phyloP scores from a whole-genome alignment of 2,888 invertebrate genomes.

The Argyresthia goedartella region DNA sequence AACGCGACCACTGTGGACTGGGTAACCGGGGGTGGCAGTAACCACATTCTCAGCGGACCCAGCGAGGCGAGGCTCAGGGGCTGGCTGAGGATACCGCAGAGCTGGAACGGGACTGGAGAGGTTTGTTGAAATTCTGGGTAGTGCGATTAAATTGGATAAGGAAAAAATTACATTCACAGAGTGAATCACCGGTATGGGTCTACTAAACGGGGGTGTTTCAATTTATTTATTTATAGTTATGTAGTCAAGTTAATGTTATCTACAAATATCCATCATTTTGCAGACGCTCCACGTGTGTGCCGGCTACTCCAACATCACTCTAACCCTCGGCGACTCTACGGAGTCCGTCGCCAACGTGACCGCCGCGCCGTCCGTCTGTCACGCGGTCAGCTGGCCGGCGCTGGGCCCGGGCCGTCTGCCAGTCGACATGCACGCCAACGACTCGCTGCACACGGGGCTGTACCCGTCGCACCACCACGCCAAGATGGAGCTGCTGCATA shows the following conservation, averaged over 20 bases:
- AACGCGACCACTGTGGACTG: conserved; percentile 89
- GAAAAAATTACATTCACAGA: no score
- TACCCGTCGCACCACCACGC: conserved; percentile 78
- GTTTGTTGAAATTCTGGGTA: no score
- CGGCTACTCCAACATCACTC: conserved; percentile 80
- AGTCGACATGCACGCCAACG: conserved; percentile 77
- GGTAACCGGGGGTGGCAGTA: conserved; percentile 77
- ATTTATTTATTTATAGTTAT: no score
- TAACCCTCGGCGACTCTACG: conserved; percentile 64
- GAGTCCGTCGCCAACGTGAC: conserved; percentile 74
- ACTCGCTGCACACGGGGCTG: conserved; percentile 67
- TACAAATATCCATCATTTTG: no score
- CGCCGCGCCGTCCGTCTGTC: conserved; percentile 79
- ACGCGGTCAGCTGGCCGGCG: conserved; percentile 76
- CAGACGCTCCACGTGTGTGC: conserved; percentile 82
- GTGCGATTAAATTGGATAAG: no score
- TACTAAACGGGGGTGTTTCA: no score
- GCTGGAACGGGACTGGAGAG: conserved; percentile 78
- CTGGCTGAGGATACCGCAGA: conserved; percentile 83
- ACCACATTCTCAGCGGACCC: conserved; percentile 76
- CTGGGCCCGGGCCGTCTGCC: conserved; percentile 74
- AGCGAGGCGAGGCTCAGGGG: conserved; percentile 86
- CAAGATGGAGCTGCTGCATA: conserved; percentile 87
- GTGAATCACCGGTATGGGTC: no score
- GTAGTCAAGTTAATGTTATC: no score